Conservation (phyloP, 1,140 invertebrate species). For the Sycobia sp. region DNA sequence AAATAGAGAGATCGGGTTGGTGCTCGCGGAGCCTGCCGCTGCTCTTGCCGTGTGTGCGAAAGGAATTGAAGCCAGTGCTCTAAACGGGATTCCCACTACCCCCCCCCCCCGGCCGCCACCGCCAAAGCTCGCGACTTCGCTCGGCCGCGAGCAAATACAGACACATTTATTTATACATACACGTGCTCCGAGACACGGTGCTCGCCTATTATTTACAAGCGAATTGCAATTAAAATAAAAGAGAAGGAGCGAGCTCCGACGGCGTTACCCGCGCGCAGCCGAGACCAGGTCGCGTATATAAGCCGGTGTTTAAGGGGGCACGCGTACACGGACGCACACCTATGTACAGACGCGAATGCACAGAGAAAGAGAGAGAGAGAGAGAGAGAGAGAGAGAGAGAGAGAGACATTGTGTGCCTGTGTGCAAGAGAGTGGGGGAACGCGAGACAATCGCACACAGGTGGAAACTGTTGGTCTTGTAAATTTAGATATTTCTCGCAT, state of each 20-base stretch:
- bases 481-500: conserved; percentile 20
- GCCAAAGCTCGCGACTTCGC: no score
- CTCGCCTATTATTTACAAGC: conserved; percentile 15
- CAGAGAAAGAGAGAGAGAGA: no score
- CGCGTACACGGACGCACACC: no score
- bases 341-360: no score
- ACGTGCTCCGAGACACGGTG: no score
- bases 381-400: no score
- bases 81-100: neutral
- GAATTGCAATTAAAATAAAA: conserved; percentile 7
- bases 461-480: conserved; percentile 13
- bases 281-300: neutral
- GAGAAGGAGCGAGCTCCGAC: neutral
- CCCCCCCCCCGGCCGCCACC: neutral
- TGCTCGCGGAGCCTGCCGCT: neutral
- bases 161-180: no score
- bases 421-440: no score
- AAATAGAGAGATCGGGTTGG: conserved; percentile 5
- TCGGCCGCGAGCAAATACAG: no score
- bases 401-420: no score
- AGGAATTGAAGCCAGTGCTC: conserved; percentile 1
- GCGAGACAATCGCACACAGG: no score
- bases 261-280: neutral
- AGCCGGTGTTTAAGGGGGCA: no score
- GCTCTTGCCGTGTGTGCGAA: neutral